Evolutionary conservation across 2,888 invertebrate species (phyloP), one percentile per base, ranked within the genome.

Genomic region (Chironomus riparius): DNA sequence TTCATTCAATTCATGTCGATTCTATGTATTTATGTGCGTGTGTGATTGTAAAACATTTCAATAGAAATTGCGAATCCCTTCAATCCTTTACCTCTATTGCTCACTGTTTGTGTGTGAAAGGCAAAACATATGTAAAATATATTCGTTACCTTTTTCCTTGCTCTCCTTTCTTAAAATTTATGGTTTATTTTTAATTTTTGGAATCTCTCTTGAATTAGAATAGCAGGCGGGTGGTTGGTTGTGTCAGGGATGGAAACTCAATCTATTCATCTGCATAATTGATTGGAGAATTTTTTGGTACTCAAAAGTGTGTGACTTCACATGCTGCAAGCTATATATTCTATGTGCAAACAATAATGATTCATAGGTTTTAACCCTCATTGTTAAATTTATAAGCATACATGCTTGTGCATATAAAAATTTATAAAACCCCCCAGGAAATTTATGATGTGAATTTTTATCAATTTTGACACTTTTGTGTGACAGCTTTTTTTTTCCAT

Each of bases 121-220:
- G 38, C 13, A 21, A 65, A 65, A 65, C 65, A 38, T 74, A 68
- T 74, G 74, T 74, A 73, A 71, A 73, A 62, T 47, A 38, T 38
- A 56, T 62, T 73, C 28, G 47, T 47, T 28, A 47, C 22, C 7
- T 47, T 47, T 70, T 70, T 47, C 56, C n/a, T n/a, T 56, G n/a
- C 56, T 56, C 56, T 56, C 56, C 56, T 68, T n/a, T 68, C 10
- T 71, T 71, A 2, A 38, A 38, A 38, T 38, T 38, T 38, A 38
- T 38, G 38, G 38, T 38, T 38, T 38, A 38, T 38, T 38, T 38
- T 38, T 38, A 38, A 38, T 38, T 38, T 38, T 38, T 4, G 10
- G 38, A 38, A 38, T 10, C 10, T 38, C 38, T 10, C 38, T 38
- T 38, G 38, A 38, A 10, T 38, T 38, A 38, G 38, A 7, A 38